Evolutionary conservation across 1,140 invertebrate genomes (phyloP), one percentile per base, ranked within the genome.

Genomic region (Trissolcus basalis): DNA sequence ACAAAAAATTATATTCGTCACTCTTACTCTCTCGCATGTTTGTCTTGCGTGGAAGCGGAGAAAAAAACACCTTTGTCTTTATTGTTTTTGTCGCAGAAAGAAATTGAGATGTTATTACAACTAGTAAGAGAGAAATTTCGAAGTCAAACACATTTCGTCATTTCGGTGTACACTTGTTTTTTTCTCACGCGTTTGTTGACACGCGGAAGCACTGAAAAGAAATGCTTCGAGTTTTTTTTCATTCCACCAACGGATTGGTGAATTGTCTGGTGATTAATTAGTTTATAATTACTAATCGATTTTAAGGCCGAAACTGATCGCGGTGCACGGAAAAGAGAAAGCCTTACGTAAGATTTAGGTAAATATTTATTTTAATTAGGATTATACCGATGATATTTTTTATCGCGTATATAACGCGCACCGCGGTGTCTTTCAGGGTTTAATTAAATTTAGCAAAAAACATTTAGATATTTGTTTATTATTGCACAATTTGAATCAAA

Each of bases 211-310:
- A 27, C 19, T 27, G 19, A 1, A 27, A 27, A 27, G 19, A 27
- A 27, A 27, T 27, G 19, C 19, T 6, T 27, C 19, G 19, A 27
- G 2, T 27, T 27, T 27, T 27, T 27, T 27, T 27, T 27, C n/a
- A n/a, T 27, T 27, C 19, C 6, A 6, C 6, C 6, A 3, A 39
- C n/a, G 9, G 9, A 39, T 39, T 39, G n/a, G 1, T 39, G 11
- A 14, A 15, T 27, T 53, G 54, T 58, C 47, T 19, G 12, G 0
- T 45, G 15, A 54, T 47, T 64, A 47, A 54, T 54, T 64, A 47
- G 44, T 32, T 60, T 50, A 41, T 63, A 64, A 54, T 64, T 54
- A 54, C 50, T 41, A n/a, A 47, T 44, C 27, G 12, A 13, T 15
- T 47, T 47, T 44, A 44, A 12, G 3, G 16, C 33, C 13, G 33